phyloP scores from a whole-genome alignment of 1,140 invertebrate species.

The Belonocnema kinseyi region DNA sequence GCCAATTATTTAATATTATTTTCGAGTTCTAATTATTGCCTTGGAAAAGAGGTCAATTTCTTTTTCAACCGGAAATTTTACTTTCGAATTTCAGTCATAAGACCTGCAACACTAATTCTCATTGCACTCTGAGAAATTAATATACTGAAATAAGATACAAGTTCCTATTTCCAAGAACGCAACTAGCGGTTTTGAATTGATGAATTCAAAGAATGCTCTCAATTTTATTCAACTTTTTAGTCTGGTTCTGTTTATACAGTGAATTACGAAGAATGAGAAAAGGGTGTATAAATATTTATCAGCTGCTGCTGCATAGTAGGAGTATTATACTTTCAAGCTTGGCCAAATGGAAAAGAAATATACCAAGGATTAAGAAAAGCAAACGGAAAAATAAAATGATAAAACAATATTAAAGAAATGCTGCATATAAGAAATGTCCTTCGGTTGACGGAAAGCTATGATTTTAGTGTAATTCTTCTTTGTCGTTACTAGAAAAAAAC shows the following conservation, averaged over 20 bases:
- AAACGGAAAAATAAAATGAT: not conserved
- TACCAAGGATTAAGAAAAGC: conserved; percentile 15
- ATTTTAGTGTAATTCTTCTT: no score
- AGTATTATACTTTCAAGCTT: conserved; percentile 27
- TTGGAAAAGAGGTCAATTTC: no score
- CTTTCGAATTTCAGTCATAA: not conserved
- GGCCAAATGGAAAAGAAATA: conserved; percentile 29
- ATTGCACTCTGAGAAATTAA: conserved; percentile 18
- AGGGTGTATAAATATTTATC: conserved; percentile 30
- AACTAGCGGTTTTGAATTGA: conserved; percentile 28
- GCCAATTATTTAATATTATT: no score
- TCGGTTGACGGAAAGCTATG: no score
- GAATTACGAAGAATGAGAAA: conserved; percentile 16
- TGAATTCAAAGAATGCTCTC: conserved; percentile 27
- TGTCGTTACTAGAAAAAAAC: no score
- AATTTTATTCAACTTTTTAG: conserved; percentile 30
- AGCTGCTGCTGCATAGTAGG: conserved; percentile 13
- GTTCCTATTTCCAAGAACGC: conserved; percentile 5
- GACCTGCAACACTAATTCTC: conserved; percentile 1
- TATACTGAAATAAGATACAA: not conserved
- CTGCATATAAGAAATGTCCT: not conserved
- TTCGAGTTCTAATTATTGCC: no score
- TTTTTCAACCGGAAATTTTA: not conserved
- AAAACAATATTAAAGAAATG: not conserved
- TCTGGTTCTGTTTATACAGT: conserved; percentile 25